These are phyloP conservation scores for Panthera tigris DNA, from an alignment of 2,113 vertebrate genomes.

Conservation along the genomic window DNA sequence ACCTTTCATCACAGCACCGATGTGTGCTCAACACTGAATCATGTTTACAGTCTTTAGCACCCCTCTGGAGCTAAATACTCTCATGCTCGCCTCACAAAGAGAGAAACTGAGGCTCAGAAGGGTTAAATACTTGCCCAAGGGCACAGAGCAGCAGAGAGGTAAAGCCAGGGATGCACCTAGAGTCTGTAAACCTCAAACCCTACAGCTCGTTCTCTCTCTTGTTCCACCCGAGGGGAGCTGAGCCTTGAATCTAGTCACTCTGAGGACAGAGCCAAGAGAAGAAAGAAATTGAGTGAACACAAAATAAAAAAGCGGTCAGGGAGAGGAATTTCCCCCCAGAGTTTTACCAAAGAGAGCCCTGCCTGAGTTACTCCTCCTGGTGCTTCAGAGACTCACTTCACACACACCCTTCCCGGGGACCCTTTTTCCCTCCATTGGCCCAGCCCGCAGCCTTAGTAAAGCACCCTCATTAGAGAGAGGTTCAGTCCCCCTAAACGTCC, in stretches of 20 bases:
- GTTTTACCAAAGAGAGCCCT: neutral
- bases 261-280: neutral
- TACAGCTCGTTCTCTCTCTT: neutral
- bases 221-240: neutral
- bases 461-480: neutral
- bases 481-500: neutral
- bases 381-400: neutral
- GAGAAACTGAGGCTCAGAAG: conserved; percentile 2
- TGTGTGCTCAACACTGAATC: neutral
- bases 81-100: neutral
- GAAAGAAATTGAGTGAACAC: neutral
- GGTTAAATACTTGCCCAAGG: neutral
- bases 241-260: neutral
- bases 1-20: neutral
- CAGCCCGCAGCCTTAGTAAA: neutral
- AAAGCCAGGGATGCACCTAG: neutral
- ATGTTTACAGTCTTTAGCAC: neutral
- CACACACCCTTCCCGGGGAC: neutral
- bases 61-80: neutral
- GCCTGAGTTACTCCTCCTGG: neutral
- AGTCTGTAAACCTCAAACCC: neutral
- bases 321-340: neutral
- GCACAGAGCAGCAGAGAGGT: neutral
- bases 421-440: neutral
- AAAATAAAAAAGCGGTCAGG: neutral